Evolutionary conservation across 2,113 vertebrate genomes (phyloP).

Genomic region (Phrynosoma platyrhinos): DNA sequence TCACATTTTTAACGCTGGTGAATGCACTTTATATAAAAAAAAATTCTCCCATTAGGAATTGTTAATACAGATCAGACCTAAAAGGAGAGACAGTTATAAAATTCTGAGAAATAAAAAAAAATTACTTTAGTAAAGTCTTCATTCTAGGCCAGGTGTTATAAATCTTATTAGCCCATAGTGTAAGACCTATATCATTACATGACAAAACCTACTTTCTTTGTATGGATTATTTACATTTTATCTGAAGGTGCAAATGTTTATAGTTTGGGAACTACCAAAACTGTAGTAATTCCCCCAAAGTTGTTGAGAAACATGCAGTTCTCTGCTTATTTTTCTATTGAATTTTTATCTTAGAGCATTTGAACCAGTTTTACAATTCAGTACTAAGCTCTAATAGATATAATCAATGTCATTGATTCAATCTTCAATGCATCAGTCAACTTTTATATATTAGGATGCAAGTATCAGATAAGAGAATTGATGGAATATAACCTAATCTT

Average conservation of each 20-base stretch:
- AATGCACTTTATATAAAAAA: conserved; percentile 2
- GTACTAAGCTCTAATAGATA: not conserved
- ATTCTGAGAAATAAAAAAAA: not conserved
- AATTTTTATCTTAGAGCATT: not conserved
- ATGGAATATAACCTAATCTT: not conserved
- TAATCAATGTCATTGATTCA: not conserved
- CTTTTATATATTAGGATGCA: not conserved
- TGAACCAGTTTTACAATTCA: not conserved
- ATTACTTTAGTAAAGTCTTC: not conserved
- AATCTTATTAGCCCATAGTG: not conserved
- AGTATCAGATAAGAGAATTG: not conserved
- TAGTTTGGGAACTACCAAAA: not conserved
- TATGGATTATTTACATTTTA: not conserved
- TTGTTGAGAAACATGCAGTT: not conserved
- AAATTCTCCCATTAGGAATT: not conserved
- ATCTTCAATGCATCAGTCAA: not conserved
- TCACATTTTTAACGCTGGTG: not conserved
- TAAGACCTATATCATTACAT: not conserved
- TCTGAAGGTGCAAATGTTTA: not conserved
- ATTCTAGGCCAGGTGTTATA: not conserved
- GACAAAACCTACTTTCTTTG: not conserved
- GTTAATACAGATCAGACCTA: not conserved
- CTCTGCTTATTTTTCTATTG: not conserved
- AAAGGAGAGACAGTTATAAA: not conserved
- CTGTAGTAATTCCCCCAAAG: not conserved